Conservation (phyloP, 1,140 invertebrate species). For the Drosophila pectinifera region DNA sequence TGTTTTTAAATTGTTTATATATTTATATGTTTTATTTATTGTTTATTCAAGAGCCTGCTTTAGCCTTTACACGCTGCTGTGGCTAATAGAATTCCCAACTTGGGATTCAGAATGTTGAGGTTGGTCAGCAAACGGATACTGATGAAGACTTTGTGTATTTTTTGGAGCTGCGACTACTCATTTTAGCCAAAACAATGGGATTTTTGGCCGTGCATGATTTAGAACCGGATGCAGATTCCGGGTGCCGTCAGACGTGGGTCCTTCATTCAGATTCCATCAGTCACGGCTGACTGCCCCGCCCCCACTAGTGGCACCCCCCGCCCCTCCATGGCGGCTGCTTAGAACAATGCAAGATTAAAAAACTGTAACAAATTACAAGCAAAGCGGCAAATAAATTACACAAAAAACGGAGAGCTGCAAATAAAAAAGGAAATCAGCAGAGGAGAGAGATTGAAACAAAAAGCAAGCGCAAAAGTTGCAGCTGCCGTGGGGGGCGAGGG, state of each 20-base stretch:
- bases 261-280: slow-evolving; percentile 37
- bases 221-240: slow-evolving; percentile 5
- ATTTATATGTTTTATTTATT: no score
- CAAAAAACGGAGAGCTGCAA: slow-evolving; percentile 57
- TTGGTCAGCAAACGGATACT: no score
- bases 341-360: slow-evolving; percentile 82
- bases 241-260: slow-evolving; percentile 25
- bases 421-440: slow-evolving; percentile 33
- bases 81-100: slow-evolving; percentile 2
- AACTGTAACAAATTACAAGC: slow-evolving; percentile 82
- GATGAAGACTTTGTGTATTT: background rate
- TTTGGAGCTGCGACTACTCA: no score
- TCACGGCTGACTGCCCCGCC: slow-evolving; percentile 42
- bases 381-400: slow-evolving; percentile 82
- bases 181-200: no score
- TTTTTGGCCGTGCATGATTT: slow-evolving; percentile 4
- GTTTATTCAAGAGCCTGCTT: no score
- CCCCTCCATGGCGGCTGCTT: slow-evolving; percentile 51
- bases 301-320: no score
- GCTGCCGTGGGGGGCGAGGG: slow-evolving; percentile 5
- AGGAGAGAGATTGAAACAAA: slow-evolving; percentile 22
- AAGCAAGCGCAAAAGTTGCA: slow-evolving; percentile 47
- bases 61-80: no score
- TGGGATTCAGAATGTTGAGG: background rate
- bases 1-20: no score